These are phyloP conservation scores for Ramphastos sulfuratus DNA, from an alignment of 2,113 vertebrate species.

Conservation along the genomic window DNA sequence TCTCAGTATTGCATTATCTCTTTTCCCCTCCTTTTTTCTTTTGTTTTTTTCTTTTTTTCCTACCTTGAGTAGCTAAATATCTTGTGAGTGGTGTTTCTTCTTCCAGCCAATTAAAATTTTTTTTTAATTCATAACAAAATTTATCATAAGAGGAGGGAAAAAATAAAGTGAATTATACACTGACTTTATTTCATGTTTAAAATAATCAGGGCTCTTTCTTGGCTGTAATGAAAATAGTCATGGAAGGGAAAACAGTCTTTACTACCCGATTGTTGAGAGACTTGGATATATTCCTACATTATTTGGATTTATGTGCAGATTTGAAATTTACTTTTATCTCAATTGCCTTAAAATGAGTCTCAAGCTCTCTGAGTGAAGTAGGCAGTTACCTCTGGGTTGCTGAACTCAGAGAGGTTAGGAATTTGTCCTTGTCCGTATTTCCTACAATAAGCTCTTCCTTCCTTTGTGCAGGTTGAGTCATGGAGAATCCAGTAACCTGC, in stretches of 20 bases:
- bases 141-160: neutral
- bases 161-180: accelerated
- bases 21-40: neutral
- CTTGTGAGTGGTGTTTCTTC: neutral
- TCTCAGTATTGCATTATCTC: neutral
- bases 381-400: neutral
- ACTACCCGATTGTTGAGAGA: neutral
- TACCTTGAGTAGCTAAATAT: neutral
- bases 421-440: neutral
- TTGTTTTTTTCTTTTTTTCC: neutral
- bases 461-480: accelerated
- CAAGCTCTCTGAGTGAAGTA: neutral
- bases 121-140: neutral
- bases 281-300: neutral
- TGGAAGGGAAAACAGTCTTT: neutral
- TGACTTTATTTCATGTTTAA: neutral
- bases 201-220: neutral
- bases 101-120: neutral
- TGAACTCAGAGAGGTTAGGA: neutral
- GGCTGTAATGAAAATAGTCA: neutral
- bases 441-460: neutral
- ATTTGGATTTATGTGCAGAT: neutral
- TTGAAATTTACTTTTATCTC: neutral
- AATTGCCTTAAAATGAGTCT: neutral
- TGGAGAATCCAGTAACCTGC: no score